Conservation (phyloP, 1,140 invertebrate genomes). For the Lithobius niger region DNA sequence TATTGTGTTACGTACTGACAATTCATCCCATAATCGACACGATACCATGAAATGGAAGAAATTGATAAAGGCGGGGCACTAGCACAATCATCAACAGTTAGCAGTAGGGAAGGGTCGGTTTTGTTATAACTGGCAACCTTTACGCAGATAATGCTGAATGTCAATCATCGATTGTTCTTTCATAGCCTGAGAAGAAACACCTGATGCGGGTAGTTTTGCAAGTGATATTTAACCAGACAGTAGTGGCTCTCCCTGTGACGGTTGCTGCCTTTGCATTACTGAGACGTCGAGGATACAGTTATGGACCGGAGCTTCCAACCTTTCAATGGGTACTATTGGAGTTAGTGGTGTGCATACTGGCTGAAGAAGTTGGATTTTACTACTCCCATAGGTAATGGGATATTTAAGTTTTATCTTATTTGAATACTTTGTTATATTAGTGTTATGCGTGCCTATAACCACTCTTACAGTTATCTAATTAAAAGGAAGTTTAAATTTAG, state of each 20-base stretch:
- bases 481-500: background rate
- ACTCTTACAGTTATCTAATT: background rate
- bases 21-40: too few species aligned
- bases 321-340: slow-evolving; percentile 71
- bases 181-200: slow-evolving; percentile 15
- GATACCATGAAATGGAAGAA: too few species aligned
- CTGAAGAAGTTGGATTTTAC: slow-evolving; percentile 74
- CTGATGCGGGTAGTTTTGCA: slow-evolving; percentile 44
- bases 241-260: slow-evolving; percentile 51
- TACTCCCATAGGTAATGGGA: slow-evolving; percentile 59
- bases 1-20: too few species aligned
- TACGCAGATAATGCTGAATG: too few species aligned
- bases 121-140: too few species aligned
- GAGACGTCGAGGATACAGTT: slow-evolving; percentile 49
- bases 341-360: slow-evolving; percentile 56
- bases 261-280: slow-evolving; percentile 47
- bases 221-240: slow-evolving; percentile 63
- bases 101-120: too few species aligned
- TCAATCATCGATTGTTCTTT: too few species aligned
- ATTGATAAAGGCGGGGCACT: too few species aligned
- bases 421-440: background rate
- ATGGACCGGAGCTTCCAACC: slow-evolving; percentile 55
- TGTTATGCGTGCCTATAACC: background rate
- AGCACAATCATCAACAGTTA: too few species aligned
- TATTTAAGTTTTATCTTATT: background rate